Evolutionary conservation across 1,140 invertebrate genomes (phyloP).

Genomic region (Venustaconcha ellipsiformis): DNA sequence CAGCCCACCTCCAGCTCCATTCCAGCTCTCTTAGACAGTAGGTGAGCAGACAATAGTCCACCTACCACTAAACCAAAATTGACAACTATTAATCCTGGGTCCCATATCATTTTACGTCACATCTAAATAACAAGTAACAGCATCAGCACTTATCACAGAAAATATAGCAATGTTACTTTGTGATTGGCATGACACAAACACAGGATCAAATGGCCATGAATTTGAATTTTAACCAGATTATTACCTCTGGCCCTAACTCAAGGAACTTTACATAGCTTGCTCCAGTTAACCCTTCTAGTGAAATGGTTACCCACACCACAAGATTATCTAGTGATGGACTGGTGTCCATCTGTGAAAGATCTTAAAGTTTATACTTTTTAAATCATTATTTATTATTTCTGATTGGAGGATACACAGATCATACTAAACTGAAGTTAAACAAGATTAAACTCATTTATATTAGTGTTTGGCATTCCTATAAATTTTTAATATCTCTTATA

Average conservation of each 20-base stretch:
- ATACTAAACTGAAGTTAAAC: too few relatives aligned
- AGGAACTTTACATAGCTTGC: too few relatives aligned
- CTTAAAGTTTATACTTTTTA: not conserved
- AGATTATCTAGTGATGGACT: too few relatives aligned
- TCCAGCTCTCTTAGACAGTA: slow-evolving; percentile 80
- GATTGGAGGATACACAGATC: too few relatives aligned
- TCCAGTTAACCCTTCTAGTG: too few relatives aligned
- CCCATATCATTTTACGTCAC: not conserved
- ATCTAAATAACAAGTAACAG: not conserved
- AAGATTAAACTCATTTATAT: too few relatives aligned
- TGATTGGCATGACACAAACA: not conserved
- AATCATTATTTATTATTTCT: too few relatives aligned
- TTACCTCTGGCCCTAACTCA: not conserved
- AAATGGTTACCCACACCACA: too few relatives aligned
- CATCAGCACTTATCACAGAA: not conserved
- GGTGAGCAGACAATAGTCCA: slow-evolving; percentile 95
- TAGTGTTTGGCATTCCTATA: too few relatives aligned
- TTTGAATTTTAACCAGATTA: not conserved
- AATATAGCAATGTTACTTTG: not conserved
- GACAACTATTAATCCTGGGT: slow-evolving; percentile 5
- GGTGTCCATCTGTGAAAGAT: not conserved
- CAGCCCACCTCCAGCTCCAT: slow-evolving; percentile 90
- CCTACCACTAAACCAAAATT: slow-evolving; percentile 82
- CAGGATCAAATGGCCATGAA: not conserved
- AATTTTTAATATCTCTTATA: too few relatives aligned